Conservation (phyloP, 1,140 invertebrate species). For the Venustaconcha ellipsiformis region DNA sequence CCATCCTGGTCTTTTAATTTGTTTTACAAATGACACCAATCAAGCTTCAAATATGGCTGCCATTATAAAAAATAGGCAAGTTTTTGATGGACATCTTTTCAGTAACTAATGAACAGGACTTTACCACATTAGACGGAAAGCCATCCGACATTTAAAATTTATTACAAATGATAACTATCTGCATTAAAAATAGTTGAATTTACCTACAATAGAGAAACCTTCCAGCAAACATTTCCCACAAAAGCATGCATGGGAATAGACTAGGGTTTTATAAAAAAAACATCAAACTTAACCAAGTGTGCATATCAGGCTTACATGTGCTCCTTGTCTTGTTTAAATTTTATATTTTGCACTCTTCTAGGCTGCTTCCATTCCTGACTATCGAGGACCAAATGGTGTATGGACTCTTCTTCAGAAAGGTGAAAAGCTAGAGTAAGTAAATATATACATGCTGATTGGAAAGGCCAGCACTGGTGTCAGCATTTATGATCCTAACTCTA, state of each 20-base stretch:
- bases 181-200: no score
- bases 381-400: slow-evolving; percentile 79
- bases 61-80: no score
- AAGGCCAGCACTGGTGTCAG: neutral
- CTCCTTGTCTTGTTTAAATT: neutral
- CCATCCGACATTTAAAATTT: no score
- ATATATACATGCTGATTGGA: slow-evolving; percentile 2
- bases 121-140: no score
- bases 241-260: neutral
- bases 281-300: neutral
- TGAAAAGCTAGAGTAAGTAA: slow-evolving; percentile 57
- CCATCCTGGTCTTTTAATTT: no score
- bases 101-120: no score
- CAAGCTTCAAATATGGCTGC: no score
- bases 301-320: neutral
- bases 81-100: no score
- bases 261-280: neutral
- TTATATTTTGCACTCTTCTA: slow-evolving; percentile 6
- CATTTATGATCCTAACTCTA: neutral
- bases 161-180: no score
- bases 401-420: slow-evolving; percentile 68
- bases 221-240: neutral
- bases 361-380: slow-evolving; percentile 97
- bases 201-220: no score
- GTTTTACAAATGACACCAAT: no score